These are phyloP conservation scores for Hemicordylus capensis DNA, from an alignment of 2,113 vertebrate genomes.

Conservation along the genomic window DNA sequence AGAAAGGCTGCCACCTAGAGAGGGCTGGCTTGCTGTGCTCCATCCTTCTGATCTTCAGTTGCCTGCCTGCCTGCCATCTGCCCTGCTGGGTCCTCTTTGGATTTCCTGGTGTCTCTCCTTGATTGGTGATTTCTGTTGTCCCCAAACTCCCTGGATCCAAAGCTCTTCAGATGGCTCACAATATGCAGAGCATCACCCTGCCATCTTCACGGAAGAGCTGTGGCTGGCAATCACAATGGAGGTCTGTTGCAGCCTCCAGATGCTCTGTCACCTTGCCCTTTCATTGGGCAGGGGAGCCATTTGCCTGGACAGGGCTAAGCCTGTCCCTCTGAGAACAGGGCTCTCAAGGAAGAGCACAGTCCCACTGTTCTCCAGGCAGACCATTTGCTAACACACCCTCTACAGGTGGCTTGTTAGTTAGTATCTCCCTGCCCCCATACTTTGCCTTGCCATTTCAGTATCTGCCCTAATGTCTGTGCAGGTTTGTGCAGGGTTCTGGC, in stretches of 20 bases:
- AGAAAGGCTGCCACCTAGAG: conserved; percentile 13
- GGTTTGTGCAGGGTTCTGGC: background rate
- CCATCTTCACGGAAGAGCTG: background rate
- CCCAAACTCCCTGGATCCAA: conserved; percentile 17
- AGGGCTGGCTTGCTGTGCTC: conserved; percentile 2
- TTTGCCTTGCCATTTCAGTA: background rate
- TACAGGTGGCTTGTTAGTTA: background rate
- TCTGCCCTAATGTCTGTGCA: background rate
- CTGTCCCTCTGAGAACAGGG: background rate
- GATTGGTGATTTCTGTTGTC: conserved; percentile 10
- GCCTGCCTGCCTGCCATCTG: conserved; percentile 6
- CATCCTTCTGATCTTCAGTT: background rate
- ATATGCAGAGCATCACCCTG: background rate
- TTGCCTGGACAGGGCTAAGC: background rate
- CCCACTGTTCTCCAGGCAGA: background rate
- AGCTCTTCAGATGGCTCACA: background rate
- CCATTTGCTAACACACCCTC: background rate
- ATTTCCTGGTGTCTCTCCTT: conserved; percentile 5
- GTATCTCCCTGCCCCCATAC: background rate
- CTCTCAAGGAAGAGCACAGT: background rate
- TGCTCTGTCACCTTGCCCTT: background rate
- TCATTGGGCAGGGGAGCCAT: background rate
- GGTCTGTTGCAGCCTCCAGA: background rate
- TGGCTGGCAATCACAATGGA: background rate
- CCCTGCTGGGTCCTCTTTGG: conserved; percentile 11